These are phyloP conservation scores for Amblyornis subalaris DNA, from an alignment of 2,113 vertebrate species.

Conservation along the genomic window DNA sequence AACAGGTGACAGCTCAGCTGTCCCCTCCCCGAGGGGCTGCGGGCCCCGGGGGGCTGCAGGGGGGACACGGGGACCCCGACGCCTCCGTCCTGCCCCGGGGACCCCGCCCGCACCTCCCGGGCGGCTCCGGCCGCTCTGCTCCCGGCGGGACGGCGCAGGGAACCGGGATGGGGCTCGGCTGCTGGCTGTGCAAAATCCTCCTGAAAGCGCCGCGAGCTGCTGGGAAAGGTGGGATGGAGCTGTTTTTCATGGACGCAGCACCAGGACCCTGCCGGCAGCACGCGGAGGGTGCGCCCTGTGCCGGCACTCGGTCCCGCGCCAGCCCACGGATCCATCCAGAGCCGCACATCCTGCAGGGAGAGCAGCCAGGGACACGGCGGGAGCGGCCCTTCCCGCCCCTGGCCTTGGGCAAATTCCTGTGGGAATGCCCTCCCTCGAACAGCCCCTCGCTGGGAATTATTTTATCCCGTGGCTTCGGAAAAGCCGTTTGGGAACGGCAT, in stretches of 20 bases:
- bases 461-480: neutral
- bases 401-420: neutral
- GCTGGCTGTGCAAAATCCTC: neutral
- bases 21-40: neutral
- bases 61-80: neutral
- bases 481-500: neutral
- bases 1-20: constrained; percentile 71
- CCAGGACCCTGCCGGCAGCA: neutral
- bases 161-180: neutral
- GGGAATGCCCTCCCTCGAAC: neutral
- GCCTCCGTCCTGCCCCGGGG: neutral
- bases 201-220: neutral
- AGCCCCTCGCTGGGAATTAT: neutral
- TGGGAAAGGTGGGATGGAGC: neutral
- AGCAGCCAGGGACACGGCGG: rapidly evolving
- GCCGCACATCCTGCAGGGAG: neutral
- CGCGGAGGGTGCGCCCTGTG: neutral
- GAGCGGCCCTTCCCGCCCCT: neutral
- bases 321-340: neutral
- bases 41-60: neutral
- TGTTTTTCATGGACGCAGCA: neutral
- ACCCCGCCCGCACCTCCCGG: neutral
- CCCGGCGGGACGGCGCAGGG: neutral
- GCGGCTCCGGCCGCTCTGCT: neutral
- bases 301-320: rapidly evolving